A percentile compares a stretch with the other conserved stretches of the same genome.
These are phyloP conservation scores for Campylomormyrus numenius DNA, from an alignment of 2,113 vertebrate species.

Conservation along the genomic window DNA sequence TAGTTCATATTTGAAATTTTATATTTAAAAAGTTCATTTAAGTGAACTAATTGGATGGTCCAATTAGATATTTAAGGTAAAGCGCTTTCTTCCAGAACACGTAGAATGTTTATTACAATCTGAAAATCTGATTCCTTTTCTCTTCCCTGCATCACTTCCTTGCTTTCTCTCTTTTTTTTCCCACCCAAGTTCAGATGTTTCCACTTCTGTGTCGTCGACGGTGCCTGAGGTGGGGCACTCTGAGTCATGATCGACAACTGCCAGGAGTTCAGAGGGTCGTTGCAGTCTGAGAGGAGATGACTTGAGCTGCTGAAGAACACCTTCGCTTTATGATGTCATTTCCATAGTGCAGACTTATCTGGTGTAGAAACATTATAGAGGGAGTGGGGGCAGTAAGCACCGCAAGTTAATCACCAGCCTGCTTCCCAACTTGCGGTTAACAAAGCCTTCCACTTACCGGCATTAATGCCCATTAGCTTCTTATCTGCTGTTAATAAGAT, in stretches of 20 bases:
- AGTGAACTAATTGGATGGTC: background rate
- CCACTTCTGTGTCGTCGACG: background rate
- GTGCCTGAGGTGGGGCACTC: background rate
- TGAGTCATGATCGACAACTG: background rate
- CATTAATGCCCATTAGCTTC: background rate
- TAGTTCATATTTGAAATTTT: background rate
- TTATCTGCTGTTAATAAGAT: conserved; percentile 14
- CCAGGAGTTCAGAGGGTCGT: background rate
- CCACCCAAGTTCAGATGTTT: background rate
- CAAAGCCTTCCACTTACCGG: background rate
- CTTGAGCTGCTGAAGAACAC: background rate
- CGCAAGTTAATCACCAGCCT: background rate
- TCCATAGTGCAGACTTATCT: background rate
- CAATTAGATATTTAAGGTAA: background rate
- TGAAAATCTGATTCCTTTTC: background rate
- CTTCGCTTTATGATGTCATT: background rate
- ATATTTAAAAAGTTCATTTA: background rate
- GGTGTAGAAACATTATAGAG: background rate
- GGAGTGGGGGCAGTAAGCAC: too few species aligned
- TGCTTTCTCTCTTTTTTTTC: too few species aligned
- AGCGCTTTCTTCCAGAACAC: background rate
- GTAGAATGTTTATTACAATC: background rate
- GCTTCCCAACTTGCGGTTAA: background rate
- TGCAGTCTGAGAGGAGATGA: background rate
- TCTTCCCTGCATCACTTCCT: background rate